Percentiles rank a stretch among this genome's conserved stretches.
Evolutionary conservation across 2,797 vertebrate species (phyloP).

Genomic region (Rhinophrynus dorsalis): DNA sequence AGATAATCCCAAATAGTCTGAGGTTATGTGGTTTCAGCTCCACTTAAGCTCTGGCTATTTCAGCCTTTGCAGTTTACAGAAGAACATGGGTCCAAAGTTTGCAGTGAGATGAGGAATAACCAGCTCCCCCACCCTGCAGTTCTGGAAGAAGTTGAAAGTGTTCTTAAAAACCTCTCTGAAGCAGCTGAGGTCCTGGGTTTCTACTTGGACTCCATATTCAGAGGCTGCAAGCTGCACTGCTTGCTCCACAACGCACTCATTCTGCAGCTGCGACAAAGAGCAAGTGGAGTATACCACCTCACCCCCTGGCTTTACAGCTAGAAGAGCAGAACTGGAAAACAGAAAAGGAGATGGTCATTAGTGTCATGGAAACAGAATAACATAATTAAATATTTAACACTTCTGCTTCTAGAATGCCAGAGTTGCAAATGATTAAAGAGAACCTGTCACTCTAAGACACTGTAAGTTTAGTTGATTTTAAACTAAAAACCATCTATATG

Average conservation of each 20-base stretch:
- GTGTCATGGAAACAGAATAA: too few species aligned
- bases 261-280: conserved; percentile 89
- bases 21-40: background rate
- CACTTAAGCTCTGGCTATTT: conserved; percentile 53
- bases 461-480: too few species aligned
- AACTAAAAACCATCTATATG: too few species aligned
- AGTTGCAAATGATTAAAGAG: too few species aligned
- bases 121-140: conserved; percentile 81
- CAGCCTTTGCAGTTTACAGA: conserved; percentile 83
- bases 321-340: conserved; percentile 78
- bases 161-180: conserved; percentile 74
- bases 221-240: conserved; percentile 70
- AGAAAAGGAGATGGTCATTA: background rate
- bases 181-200: conserved; percentile 71
- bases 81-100: conserved; percentile 93
- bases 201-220: conserved; percentile 69
- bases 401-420: too few species aligned
- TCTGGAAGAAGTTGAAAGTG: conserved; percentile 81
- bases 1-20: too few species aligned
- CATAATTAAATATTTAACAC: too few species aligned
- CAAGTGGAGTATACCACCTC: conserved; percentile 89
- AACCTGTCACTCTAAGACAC: too few species aligned
- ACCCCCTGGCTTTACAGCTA: conserved; percentile 76
- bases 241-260: conserved; percentile 81
- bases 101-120: conserved; percentile 87